Evolutionary conservation across 2,113 vertebrate genomes (phyloP).

Genomic region (Nannospalax galili): DNA sequence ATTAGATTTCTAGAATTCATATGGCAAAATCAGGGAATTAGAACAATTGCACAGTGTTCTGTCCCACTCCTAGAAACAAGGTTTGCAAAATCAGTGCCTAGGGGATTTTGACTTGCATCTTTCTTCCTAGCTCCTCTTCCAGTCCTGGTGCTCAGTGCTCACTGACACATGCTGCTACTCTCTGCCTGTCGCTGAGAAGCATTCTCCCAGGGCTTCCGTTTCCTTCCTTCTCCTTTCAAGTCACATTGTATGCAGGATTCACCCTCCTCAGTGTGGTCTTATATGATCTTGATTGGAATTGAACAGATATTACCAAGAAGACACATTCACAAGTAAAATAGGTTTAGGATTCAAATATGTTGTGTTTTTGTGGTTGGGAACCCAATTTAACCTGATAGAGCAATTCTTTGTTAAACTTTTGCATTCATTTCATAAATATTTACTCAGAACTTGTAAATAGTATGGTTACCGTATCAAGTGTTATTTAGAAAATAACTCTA

Average conservation of each 20-base stretch:
- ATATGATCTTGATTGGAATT: neutral
- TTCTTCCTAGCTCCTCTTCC: neutral
- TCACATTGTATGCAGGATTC: neutral
- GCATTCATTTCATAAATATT: neutral
- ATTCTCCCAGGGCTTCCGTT: neutral
- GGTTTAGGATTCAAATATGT: too few relatives aligned
- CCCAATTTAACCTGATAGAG: neutral
- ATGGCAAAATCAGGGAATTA: neutral
- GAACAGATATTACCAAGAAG: neutral
- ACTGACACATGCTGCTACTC: neutral
- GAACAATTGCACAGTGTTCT: neutral
- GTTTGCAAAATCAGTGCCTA: too few relatives aligned
- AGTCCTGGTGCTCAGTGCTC: too few relatives aligned
- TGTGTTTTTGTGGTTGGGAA: neutral
- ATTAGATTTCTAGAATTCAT: neutral
- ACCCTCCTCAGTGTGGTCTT: neutral
- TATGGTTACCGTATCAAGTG: neutral
- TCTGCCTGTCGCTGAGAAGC: neutral
- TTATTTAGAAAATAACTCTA: conserved; percentile 14
- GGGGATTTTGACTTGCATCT: neutral
- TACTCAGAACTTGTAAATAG: neutral
- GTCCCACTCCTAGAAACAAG: neutral
- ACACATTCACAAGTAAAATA: neutral
- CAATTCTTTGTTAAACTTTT: neutral
- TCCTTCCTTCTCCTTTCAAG: neutral